phyloP scores from a whole-genome alignment of 2,113 vertebrate genomes.

The Bolborhynchus lineola region DNA sequence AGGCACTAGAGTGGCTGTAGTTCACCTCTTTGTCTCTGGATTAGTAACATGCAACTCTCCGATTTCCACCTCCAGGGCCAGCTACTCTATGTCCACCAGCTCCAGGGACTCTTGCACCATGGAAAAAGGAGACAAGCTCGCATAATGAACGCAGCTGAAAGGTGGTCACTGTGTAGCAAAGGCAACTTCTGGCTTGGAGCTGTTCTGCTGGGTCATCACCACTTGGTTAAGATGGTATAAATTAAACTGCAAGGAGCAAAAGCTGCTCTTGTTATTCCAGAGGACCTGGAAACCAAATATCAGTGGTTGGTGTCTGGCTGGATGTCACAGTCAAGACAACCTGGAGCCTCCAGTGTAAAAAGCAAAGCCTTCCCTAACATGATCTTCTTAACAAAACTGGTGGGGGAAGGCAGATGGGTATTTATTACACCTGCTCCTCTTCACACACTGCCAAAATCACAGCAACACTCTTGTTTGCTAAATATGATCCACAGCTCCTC shows the following conservation, averaged over 20 bases:
- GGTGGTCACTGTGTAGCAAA: not conserved
- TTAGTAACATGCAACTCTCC: not conserved
- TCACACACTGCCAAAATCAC: rapidly evolving
- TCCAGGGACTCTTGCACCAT: not conserved
- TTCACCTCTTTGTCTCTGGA: not conserved
- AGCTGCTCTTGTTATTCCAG: not conserved
- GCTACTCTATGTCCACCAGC: not conserved
- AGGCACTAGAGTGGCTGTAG: not conserved
- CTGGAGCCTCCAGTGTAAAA: not conserved
- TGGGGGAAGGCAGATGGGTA: not conserved
- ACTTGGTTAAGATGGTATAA: not conserved
- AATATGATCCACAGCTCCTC: not conserved
- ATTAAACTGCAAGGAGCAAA: not conserved
- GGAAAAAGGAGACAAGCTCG: not conserved
- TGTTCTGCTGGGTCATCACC: not conserved
- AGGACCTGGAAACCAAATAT: rapidly evolving
- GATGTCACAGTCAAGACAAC: not conserved
- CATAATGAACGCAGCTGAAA: rapidly evolving
- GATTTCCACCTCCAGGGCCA: not conserved
- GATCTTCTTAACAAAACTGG: not conserved
- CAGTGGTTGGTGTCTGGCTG: rapidly evolving
- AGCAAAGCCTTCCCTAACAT: not conserved
- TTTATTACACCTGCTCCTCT: not conserved
- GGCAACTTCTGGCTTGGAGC: not conserved
- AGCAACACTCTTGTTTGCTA: not conserved